A percentile compares a stretch with the other conserved stretches of the same genome.
These are phyloP conservation scores for Xestobium rufovillosum DNA, from an alignment of 2,888 invertebrate genomes.

Conservation along the genomic window DNA sequence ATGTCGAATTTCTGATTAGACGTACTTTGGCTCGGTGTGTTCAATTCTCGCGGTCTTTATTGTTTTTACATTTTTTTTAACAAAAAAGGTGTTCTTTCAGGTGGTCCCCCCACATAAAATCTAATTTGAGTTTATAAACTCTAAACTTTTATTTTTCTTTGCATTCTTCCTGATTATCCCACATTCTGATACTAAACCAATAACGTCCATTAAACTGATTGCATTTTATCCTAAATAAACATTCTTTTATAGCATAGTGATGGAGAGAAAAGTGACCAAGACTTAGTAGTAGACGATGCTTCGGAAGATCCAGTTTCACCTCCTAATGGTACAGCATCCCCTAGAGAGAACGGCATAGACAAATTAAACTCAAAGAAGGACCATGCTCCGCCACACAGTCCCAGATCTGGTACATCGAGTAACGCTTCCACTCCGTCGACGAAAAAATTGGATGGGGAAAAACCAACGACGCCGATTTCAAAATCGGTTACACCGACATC, in stretches of 20 bases:
- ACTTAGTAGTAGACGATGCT: slow-evolving; percentile 90
- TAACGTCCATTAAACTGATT: too few relatives aligned
- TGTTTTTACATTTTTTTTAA: too few relatives aligned
- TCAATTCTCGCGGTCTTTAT: too few relatives aligned
- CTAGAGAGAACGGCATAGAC: slow-evolving; percentile 78
- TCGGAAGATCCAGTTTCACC: slow-evolving; percentile 85
- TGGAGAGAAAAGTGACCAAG: slow-evolving; percentile 83
- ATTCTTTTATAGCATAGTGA: slow-evolving; percentile 65
- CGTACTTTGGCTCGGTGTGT: too few relatives aligned
- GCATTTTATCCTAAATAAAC: too few relatives aligned
- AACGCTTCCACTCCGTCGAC: slow-evolving; percentile 87
- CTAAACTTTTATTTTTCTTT: too few relatives aligned
- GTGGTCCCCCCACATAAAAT: too few relatives aligned
- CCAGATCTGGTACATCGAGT: slow-evolving; percentile 79
- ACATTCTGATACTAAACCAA: too few relatives aligned
- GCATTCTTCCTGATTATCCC: too few relatives aligned
- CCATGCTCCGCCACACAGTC: slow-evolving; percentile 62
- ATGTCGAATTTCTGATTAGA: too few relatives aligned
- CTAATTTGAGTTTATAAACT: too few relatives aligned
- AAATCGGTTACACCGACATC: slow-evolving; percentile 84
- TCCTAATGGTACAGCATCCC: slow-evolving; percentile 82
- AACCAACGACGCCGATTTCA: slow-evolving; percentile 84
- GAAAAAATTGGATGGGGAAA: slow-evolving; percentile 76
- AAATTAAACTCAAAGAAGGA: slow-evolving; percentile 72
- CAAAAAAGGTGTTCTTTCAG: too few relatives aligned